phyloP scores from a whole-genome alignment of 2,113 vertebrate species.

The Caretta caretta region DNA sequence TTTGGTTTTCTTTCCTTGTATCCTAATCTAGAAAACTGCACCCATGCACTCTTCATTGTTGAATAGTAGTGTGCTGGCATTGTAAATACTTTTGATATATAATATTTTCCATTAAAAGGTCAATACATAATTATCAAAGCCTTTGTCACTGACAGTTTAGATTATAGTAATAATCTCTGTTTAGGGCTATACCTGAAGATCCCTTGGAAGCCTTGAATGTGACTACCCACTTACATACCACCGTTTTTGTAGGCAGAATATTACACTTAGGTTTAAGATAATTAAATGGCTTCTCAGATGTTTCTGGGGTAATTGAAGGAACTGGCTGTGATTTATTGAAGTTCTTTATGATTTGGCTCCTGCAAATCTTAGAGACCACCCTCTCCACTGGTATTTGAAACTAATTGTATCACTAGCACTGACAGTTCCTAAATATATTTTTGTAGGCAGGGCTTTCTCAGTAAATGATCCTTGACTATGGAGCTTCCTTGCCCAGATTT shows the following conservation, averaged over 20 bases:
- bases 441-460: background rate
- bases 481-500: background rate
- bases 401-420: background rate
- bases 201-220: background rate
- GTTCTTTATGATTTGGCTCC: background rate
- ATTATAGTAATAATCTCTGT: background rate
- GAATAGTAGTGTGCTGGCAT: background rate
- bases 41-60: background rate
- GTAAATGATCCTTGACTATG: background rate
- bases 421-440: background rate
- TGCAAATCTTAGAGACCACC: background rate
- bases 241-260: background rate
- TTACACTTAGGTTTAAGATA: background rate
- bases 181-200: background rate
- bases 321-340: background rate
- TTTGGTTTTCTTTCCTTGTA: background rate
- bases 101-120: background rate
- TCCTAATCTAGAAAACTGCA: background rate
- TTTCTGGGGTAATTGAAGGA: too few species aligned
- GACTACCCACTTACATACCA: fast-evolving
- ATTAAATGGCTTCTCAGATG: background rate
- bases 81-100: background rate
- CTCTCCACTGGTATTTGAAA: background rate
- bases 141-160: fast-evolving
- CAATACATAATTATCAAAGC: background rate